Evolutionary conservation across 1,140 invertebrate genomes (phyloP), one percentile per base, ranked within the genome.

Genomic region (Gryon sp.): DNA sequence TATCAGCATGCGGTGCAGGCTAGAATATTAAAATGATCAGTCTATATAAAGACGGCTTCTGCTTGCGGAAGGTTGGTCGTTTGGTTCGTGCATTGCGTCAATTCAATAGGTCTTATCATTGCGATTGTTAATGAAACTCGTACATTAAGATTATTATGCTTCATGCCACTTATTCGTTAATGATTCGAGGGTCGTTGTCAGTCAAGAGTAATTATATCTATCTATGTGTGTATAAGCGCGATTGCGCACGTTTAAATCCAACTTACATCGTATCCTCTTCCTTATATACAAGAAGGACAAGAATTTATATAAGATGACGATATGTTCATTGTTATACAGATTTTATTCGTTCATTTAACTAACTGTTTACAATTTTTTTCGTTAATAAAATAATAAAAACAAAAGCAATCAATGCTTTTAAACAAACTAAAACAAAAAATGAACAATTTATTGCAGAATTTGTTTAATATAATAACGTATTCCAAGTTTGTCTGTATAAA

Each of bases 101-200:
- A 55, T 55, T 60, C 45, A 66, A 68, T 68, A 66, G 50, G 52
- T 76, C 69, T 74, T 70, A 80, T 80, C 69, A 72, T 72, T 60
- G 46, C 30, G 32, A 43, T 68, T 72, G 72, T 41, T 76, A 79
- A 79, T 76, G 74, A 76, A 76, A 74, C 41, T 76, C 73, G 59
- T 74, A 62, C 50, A 74, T 73, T 63, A 68, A 43, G 48, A 59
- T 69, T 50, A 74, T 72, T 76, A 77, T 70, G 62, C 60, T 60
- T 70, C 76, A 68, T 73, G 40, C 70, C 48, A 68, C 65, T 73
- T 55, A 62, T 74, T 70, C 45, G 78, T 69, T 59, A 77, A 72
- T 62, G 68, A 78, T 81, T 77, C 55, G 73, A 81, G 79, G 79
- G 76, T 75, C 79, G 73, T 70, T 65, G 45, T 53, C 63, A 41